Percentiles rank a stretch among this genome's conserved stretches.
Conservation (phyloP, 2,797 vertebrate genomes). For the Acipenser transmontanus region DNA sequence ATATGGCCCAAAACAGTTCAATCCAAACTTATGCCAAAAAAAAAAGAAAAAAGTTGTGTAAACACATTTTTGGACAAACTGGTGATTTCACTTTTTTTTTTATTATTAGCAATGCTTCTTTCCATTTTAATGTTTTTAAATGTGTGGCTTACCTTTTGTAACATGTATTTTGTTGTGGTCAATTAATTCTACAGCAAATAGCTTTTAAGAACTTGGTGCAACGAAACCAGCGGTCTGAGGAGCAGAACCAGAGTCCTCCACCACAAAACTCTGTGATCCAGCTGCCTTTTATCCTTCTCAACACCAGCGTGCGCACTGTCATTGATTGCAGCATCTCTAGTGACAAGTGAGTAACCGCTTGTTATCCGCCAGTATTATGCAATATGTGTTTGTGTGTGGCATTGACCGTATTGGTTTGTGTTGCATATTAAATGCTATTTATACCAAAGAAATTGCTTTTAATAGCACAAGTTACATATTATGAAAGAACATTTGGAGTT, state of each 20-base stretch:
- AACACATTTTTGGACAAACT: too few species aligned
- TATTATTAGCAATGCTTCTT: constrained; percentile 13
- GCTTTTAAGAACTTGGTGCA: constrained; percentile 82
- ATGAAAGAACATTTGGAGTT: too few species aligned
- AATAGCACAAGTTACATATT: too few species aligned
- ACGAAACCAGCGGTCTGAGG: constrained; percentile 71
- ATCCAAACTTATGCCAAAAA: too few species aligned
- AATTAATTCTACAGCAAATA: constrained; percentile 63
- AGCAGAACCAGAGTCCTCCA: constrained; percentile 59
- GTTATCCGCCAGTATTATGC: not conserved
- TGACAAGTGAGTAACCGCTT: constrained; percentile 64
- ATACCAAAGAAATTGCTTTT: not conserved
- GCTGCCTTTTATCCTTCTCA: constrained; percentile 78
- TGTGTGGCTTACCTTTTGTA: not conserved
- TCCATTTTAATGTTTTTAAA: not conserved
- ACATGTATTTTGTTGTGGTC: not conserved
- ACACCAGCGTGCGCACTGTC: constrained; percentile 75
- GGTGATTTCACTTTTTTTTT: not conserved
- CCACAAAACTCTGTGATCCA: constrained; percentile 69
- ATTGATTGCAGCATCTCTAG: constrained; percentile 85
- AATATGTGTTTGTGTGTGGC: too few species aligned
- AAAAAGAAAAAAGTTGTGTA: too few species aligned
- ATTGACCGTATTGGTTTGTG: too few species aligned
- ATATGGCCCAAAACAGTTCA: too few species aligned
- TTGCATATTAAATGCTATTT: too few species aligned